Evolutionary conservation across 2,113 vertebrate genomes (phyloP), one percentile per base, ranked within the genome.

Genomic region (Forbesichthys agassizii): DNA sequence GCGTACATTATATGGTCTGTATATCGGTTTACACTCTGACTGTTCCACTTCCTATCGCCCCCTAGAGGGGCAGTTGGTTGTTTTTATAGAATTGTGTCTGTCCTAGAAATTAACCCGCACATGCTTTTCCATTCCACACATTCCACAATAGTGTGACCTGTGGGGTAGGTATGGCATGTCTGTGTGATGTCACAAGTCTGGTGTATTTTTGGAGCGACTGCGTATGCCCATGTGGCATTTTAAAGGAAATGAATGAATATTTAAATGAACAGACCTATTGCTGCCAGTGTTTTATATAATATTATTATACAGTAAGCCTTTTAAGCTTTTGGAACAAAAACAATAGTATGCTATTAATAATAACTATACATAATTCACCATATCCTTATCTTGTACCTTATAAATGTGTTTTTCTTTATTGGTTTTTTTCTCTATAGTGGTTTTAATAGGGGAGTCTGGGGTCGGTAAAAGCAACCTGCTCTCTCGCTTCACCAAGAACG

Each of bases 401-500:
- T 5, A 11, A 9, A 48, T 18, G 8, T 4, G 8, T 51, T 33
- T 64, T 4, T 33, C 20, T 11, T 65, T 10, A 3, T 48, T 4
- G 10, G 48, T 8, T 9, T 16, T 4, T 64, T 8, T 66, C 5
- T 54, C 9, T 48, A 6, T 56, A 99, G 97, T 99, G 33, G 96
- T 99, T 77, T 84, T 98, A 77, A 97, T 99, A 0, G 97, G 97
- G 0, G 92, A 93, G 78, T 93, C 92, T 0, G 92, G 92, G 0
- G 92, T 93, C 1, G 92, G 92, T 9, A 93, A 93, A 71, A 93
- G 92, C 83, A 93, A 93, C 88, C 82, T 93, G 18, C 83, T 93
- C 48, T 89, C 71, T 84, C 94, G 96, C 49, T 99, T 98, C 89
- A 99, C 97, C 1, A 95, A 97, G 78, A 99, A 97, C 0, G 96